Base-by-base conservation (phyloP, 2,888 invertebrate genomes). In the Scaptomyza flava region DNA sequence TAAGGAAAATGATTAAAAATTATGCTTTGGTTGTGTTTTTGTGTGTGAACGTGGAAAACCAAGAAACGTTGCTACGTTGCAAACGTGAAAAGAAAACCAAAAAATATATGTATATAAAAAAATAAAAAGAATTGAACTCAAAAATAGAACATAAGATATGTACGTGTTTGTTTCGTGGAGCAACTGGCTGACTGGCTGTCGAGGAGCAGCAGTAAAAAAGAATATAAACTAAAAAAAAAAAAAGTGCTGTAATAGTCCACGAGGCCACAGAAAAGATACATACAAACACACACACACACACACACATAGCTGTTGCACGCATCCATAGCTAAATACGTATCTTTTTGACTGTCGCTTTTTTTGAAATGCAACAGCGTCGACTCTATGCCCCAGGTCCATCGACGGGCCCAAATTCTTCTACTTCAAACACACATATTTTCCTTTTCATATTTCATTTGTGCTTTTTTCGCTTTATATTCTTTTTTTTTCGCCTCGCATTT, bases 61-160 rank as follows among this genome's bases (percentile, higher is more conserved):
- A 66, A 58, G 70, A 58, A 60, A 51, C 54, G 56, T 50, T 45
- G 72, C 53, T 46, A 42, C 52, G 58, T 34, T 27, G 42, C 41
- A 53, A 57, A 62, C 65, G 71, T 68, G 59, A 68, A 30, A 31
- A 38, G 14, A 38, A 50, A 42, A 43, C 11, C 12, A 12, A 12
- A n/a, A 51, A 66, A 45, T 14, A 47, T n/a, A 38, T 6, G 14
- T 2, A 14, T 14, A 38, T 33, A 33, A 33, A 70, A 43, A 23
- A n/a, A 71, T 41, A 50, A 41, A 56, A 51, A 31, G 50, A 78
- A 80, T 59, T 66, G 72, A 72, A 75, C 85, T 82, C 87, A 84
- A 79, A 82, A 82, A 82, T 87, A 84, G 87, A 82, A 84, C 84
- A 75, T 82, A 87, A 70, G 82, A 81, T 79, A 81, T 85, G 79